A percentile compares a stretch with the other conserved stretches of the same genome.
Conservation (phyloP, 2,888 invertebrate species). For the Herminia tarsipennalis region DNA sequence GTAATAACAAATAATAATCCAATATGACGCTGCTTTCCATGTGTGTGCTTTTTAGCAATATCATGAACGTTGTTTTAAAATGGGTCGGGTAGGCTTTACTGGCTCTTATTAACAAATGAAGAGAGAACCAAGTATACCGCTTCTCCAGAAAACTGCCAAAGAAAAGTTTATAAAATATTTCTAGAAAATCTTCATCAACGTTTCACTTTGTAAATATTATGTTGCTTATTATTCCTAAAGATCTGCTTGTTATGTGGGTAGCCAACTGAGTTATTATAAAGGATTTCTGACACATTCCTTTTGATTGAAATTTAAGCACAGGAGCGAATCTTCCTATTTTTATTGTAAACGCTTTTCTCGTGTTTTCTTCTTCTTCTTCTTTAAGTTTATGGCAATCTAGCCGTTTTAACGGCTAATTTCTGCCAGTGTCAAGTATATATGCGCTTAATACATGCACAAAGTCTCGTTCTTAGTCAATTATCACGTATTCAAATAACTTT, state of each 20-base stretch:
- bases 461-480: too few relatives aligned
- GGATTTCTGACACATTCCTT: slow-evolving; percentile 7
- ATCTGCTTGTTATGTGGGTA: slow-evolving; percentile 2
- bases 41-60: slow-evolving; percentile 4
- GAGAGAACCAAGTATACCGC: slow-evolving; percentile 22
- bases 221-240: slow-evolving; percentile 14
- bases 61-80: slow-evolving; percentile 5
- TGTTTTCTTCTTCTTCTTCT: too few relatives aligned
- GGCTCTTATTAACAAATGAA: slow-evolving; percentile 25
- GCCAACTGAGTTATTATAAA: slow-evolving; percentile 20
- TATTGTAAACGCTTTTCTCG: not conserved
- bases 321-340: not conserved
- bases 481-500: too few relatives aligned
- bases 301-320: slow-evolving; percentile 9
- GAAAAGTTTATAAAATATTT: slow-evolving; percentile 16
- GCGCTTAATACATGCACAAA: too few relatives aligned
- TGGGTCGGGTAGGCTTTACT: slow-evolving; percentile 16
- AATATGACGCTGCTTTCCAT: slow-evolving; percentile 12
- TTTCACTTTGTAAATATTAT: slow-evolving; percentile 13
- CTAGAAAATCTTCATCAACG: slow-evolving; percentile 12
- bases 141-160: slow-evolving; percentile 12
- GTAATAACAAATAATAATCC: too few relatives aligned
- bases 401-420: too few relatives aligned
- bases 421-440: too few relatives aligned
- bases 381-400: too few relatives aligned